Percentiles rank a stretch among this genome's conserved stretches.
phyloP scores from a whole-genome alignment of 2,888 invertebrate species.

The Tachina grossa region DNA sequence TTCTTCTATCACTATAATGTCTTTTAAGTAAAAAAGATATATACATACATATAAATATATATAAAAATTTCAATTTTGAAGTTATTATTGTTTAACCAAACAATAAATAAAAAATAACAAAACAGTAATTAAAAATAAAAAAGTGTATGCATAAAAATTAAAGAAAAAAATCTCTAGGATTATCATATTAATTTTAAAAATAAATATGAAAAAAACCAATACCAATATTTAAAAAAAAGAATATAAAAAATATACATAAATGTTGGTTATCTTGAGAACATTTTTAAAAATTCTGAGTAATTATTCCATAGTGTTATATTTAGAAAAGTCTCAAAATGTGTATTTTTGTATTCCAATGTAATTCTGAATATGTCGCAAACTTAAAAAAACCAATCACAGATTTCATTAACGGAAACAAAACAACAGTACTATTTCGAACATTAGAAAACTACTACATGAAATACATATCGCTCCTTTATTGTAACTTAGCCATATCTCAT shows the following conservation, averaged over 20 bases:
- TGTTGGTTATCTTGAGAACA: too few species aligned
- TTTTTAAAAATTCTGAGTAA: too few species aligned
- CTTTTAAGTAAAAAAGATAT: slow-evolving; percentile 65
- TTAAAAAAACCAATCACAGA: too few species aligned
- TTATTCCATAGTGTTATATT: too few species aligned
- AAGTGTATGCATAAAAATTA: slow-evolving; percentile 67
- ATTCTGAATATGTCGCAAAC: too few species aligned
- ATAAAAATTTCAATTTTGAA: slow-evolving; percentile 65
- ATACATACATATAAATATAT: slow-evolving; percentile 62
- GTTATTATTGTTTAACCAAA: slow-evolving; percentile 61
- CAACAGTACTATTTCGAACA: too few species aligned
- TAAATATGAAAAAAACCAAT: slow-evolving; percentile 55
- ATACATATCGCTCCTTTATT: too few species aligned
- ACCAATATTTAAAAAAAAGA: slow-evolving; percentile 62
- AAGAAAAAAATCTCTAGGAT: slow-evolving; percentile 67
- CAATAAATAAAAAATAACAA: slow-evolving; percentile 26
- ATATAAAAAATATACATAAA: slow-evolving; percentile 54
- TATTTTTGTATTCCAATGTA: too few species aligned
- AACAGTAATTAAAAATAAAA: slow-evolving; percentile 38
- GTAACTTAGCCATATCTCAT: too few species aligned
- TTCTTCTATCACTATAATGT: slow-evolving; percentile 48
- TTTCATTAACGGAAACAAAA: too few species aligned
- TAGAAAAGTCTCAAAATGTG: too few species aligned
- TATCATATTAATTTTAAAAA: slow-evolving; percentile 69
- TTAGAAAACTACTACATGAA: too few species aligned